Evolutionary conservation across 2,888 invertebrate genomes (phyloP).

Genomic region (Cenopis cana): DNA sequence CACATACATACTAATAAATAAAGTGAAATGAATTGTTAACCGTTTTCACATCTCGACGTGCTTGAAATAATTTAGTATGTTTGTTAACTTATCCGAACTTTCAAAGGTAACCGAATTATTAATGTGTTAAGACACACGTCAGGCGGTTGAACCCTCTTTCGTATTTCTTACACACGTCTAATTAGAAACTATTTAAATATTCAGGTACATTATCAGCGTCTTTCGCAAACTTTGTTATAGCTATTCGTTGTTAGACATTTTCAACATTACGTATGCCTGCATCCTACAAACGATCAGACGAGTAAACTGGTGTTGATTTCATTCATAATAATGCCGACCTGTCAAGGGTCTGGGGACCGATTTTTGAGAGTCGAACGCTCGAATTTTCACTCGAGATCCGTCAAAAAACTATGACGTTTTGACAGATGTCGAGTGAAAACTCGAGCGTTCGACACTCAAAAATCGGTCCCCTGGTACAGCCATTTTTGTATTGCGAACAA

Average conservation of each 20-base stretch:
- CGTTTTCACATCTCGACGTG: constrained; percentile 13
- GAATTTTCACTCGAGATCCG: no score
- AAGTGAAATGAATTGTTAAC: constrained; percentile 11
- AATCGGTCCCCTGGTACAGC: no score
- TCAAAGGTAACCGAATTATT: constrained; percentile 52
- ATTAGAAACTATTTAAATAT: constrained; percentile 59
- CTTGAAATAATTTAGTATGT: constrained; percentile 39
- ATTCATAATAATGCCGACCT: no score
- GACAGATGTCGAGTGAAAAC: no score
- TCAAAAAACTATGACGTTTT: no score
- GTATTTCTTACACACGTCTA: constrained; percentile 57
- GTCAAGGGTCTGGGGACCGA: no score
- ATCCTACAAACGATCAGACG: no score
- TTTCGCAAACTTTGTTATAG: constrained; percentile 15
- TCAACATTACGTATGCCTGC: not conserved
- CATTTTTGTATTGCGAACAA: no score
- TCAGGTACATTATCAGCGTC: constrained; percentile 47
- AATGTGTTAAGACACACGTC: constrained; percentile 56
- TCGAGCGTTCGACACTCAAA: no score
- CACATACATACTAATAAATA: not conserved
- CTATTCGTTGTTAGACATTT: not conserved
- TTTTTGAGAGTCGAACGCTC: no score
- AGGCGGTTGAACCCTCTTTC: constrained; percentile 58
- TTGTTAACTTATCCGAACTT: constrained; percentile 34
- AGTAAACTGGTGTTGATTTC: no score